Conservation (phyloP, 2,113 vertebrate species). For the Colaptes auratus region DNA sequence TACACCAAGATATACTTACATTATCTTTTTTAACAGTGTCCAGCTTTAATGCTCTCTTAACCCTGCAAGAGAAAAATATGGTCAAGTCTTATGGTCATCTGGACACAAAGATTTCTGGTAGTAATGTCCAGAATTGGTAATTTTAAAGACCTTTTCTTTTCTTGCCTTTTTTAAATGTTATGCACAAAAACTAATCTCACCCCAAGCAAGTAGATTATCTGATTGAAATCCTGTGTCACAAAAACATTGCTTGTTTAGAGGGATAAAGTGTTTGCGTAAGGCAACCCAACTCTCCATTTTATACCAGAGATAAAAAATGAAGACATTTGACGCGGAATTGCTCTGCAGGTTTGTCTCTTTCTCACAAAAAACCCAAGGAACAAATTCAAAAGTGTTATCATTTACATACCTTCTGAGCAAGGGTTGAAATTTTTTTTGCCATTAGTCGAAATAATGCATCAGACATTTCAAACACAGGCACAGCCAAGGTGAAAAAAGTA, state of each 20-base stretch:
- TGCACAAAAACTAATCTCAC: not conserved
- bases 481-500: conserved; percentile 73
- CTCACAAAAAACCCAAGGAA: not conserved
- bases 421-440: conserved; percentile 46
- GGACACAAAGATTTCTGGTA: conserved; percentile 21
- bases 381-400: not conserved
- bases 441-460: conserved; percentile 39
- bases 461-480: conserved; percentile 47
- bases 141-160: not conserved
- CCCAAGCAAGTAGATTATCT: not conserved
- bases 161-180: not conserved
- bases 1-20: conserved; percentile 76
- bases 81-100: conserved; percentile 26
- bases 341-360: not conserved
- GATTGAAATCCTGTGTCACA: not conserved
- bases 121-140: not conserved
- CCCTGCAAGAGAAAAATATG: conserved; percentile 75
- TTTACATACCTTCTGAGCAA: conserved; percentile 47
- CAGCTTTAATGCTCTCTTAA: conserved; percentile 78
- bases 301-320: conserved; percentile 18
- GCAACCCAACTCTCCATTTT: conserved; percentile 22
- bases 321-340: not conserved
- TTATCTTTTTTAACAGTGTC: conserved; percentile 45
- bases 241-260: not conserved
- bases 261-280: conserved; percentile 11